Conservation (phyloP, 1,140 invertebrate genomes). For the Lepidurus arcticus region DNA sequence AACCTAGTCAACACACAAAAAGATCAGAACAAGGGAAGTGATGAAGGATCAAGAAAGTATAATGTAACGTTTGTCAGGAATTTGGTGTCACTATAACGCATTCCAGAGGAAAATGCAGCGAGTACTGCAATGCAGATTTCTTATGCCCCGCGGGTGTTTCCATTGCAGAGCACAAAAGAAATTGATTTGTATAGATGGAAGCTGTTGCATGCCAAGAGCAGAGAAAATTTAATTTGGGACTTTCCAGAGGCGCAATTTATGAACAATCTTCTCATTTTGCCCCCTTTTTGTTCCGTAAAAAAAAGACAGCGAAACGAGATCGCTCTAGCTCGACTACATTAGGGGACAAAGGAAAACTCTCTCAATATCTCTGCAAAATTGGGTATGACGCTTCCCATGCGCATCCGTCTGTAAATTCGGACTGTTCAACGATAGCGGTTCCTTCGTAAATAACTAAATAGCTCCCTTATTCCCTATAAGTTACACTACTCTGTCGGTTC, state of each 20-base stretch:
- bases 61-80: background rate
- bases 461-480: background rate
- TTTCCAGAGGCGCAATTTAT: background rate
- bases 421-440: background rate
- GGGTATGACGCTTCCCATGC: background rate
- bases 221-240: background rate
- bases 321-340: background rate
- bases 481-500: background rate
- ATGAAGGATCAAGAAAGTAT: background rate
- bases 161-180: background rate
- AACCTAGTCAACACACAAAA: too few species aligned
- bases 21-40: too few species aligned
- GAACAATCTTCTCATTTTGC: background rate
- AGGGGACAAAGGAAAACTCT: background rate
- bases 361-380: background rate
- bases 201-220: background rate
- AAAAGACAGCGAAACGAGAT: background rate
- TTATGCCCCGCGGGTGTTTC: background rate
- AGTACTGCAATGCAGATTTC: background rate
- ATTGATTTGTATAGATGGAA: background rate
- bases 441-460: background rate
- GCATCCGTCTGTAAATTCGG: background rate
- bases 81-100: background rate
- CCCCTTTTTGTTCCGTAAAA: background rate
- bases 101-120: background rate